Evolutionary conservation across 2,113 vertebrate genomes (phyloP).

Genomic region (Neolamprologus toae): DNA sequence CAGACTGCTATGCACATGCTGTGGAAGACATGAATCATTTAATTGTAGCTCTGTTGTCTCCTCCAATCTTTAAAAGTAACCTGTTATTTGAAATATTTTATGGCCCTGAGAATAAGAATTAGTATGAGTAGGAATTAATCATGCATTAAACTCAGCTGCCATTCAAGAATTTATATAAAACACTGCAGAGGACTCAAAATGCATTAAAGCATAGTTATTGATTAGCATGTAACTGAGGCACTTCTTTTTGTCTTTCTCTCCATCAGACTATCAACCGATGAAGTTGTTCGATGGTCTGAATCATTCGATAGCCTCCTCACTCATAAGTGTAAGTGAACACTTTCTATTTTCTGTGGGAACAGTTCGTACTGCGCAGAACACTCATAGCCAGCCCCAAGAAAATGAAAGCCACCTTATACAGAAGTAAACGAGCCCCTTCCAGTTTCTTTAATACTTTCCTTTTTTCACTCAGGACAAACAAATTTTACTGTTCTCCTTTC

Average conservation of each 20-base stretch:
- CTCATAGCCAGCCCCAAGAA: neutral
- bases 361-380: neutral
- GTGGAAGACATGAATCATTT: neutral
- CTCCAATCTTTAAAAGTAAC: neutral
- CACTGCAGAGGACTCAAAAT: neutral
- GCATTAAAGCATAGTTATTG: neutral
- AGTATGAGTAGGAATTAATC: neutral
- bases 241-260: neutral
- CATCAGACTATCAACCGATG: slow-evolving; percentile 69
- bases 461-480: neutral
- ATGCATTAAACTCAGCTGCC: neutral
- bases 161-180: slow-evolving; percentile 10
- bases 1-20: neutral
- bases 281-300: slow-evolving; percentile 70
- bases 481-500: neutral
- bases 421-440: neutral
- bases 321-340: slow-evolving; percentile 69
- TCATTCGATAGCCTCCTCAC: slow-evolving; percentile 69
- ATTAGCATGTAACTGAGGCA: neutral
- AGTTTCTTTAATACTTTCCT: neutral
- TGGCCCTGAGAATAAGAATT: neutral
- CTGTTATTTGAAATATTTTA: neutral
- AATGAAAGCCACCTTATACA: neutral
- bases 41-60: neutral
- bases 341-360: neutral